Evolutionary conservation across 2,113 vertebrate genomes (phyloP), one percentile per base, ranked within the genome.

Genomic region (Cottus gobio): DNA sequence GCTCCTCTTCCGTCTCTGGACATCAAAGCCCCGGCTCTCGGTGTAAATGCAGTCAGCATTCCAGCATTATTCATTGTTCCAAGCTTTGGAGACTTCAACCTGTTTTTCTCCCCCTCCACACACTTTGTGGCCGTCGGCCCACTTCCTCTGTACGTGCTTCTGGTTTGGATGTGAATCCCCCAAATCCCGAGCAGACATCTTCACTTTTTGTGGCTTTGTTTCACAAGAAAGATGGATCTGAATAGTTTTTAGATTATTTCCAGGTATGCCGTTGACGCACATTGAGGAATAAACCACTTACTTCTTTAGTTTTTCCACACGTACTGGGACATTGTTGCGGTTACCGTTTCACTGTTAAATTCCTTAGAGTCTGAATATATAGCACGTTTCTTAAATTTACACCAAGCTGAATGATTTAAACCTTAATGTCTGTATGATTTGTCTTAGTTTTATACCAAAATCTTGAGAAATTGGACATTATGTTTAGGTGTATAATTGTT

Each of bases 61-160:
- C 85, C 83, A 79, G 68, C 77, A 71, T 73, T 80, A 88, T 89
- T 91, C 89, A 93, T 93, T 93, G 90, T 92, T 92, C 65, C 75
- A 13, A 64, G 75, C 74, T 71, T 82, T 79, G 71, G 71, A 82
- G 84, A 78, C 78, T 28, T 44, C 75, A 71, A 80, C 77, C 87
- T 85, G 85, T 91, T 90, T 91, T 87, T 85, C 13, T 34, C 81
- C 78, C 77, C 83, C 71, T 87, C 37, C 77, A 66, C 62, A n/a
- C 79, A 64, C 83, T 90, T 88, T 84, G 83, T 90, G 82, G 89
- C 79, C 61, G 36, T 78, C 24, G 52, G 80, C 84, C 82, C 77
- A 79, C 90, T 94, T 95, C 93, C 92, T 92, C 62, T 64, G 77
- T 93, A 91, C 86, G 86, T 93, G 90, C 85, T 81, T 50, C 44